Evolutionary conservation across 1,140 invertebrate species (phyloP).

Genomic region (Aphelinus atriplicis): DNA sequence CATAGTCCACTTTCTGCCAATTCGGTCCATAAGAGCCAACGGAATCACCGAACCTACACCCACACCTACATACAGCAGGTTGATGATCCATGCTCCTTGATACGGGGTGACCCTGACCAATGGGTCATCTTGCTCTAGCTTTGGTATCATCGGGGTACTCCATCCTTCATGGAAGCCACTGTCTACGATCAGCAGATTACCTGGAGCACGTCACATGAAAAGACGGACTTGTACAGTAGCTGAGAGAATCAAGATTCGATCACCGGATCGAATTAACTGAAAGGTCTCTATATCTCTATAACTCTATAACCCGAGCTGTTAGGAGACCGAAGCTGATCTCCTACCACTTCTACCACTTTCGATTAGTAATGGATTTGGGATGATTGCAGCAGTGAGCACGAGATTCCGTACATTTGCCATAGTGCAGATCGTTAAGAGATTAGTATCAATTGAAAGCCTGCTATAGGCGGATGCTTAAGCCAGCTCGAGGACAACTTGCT

Average conservation of each 20-base stretch:
- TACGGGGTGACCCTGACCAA: conserved; percentile 45
- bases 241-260: conserved; percentile 25
- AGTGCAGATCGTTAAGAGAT: background rate
- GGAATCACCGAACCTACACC: conserved; percentile 60
- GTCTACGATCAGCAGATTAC: conserved; percentile 61
- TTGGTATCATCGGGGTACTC: conserved; percentile 60
- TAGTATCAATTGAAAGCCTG: conserved; percentile 22
- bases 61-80: conserved; percentile 60
- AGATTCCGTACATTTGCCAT: background rate
- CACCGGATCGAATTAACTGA: background rate
- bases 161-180: conserved; percentile 63
- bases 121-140: conserved; percentile 56
- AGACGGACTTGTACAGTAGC: conserved; percentile 1
- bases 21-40: conserved; percentile 67
- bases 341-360: background rate
- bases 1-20: conserved; percentile 69
- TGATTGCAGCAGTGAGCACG: conserved; percentile 6
- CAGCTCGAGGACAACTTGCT: too few relatives aligned
- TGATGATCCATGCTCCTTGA: conserved; percentile 57
- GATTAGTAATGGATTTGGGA: conserved; percentile 26
- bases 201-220: conserved; percentile 38
- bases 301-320: background rate
- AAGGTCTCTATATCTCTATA: too few relatives aligned
- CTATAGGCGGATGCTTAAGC: too few relatives aligned
- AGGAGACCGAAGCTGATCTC: background rate